A percentile compares a stretch with the other conserved stretches of the same genome.
Evolutionary conservation across 2,888 invertebrate species (phyloP).

Genomic region (Fabriciana adippe): DNA sequence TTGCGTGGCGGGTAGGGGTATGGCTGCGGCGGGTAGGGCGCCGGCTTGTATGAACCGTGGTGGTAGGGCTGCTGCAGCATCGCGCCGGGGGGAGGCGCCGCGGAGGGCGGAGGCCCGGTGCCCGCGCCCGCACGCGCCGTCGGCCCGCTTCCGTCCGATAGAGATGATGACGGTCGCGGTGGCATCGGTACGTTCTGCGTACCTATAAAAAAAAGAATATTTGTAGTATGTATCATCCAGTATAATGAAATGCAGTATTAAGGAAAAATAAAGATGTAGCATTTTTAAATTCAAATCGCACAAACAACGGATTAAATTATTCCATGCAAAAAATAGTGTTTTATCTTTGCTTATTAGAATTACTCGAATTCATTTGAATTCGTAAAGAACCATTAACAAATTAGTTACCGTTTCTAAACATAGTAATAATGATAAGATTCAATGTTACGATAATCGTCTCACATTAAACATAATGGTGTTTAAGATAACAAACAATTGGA

Average conservation of each 20-base stretch:
- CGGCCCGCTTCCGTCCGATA: slow-evolving; percentile 81
- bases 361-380: slow-evolving; percentile 8
- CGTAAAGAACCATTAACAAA: slow-evolving; percentile 30
- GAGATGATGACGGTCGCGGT: slow-evolving; percentile 94
- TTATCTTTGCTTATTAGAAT: not conserved
- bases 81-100: slow-evolving; percentile 67
- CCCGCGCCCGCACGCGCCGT: slow-evolving; percentile 59
- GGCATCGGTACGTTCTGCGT: slow-evolving; percentile 98
- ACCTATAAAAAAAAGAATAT: slow-evolving; percentile 75
- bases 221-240: not conserved
- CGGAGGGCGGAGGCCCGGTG: slow-evolving; percentile 57
- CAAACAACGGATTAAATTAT: slow-evolving; percentile 1
- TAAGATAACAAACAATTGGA: slow-evolving; percentile 38
- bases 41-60: slow-evolving; percentile 69
- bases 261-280: not conserved
- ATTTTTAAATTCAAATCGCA: not conserved
- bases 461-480: slow-evolving; percentile 36
- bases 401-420: slow-evolving; percentile 35
- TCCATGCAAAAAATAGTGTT: not conserved
- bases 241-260: not conserved
- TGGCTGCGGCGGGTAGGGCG: slow-evolving; percentile 76
- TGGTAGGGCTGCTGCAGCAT: slow-evolving; percentile 74
- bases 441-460: slow-evolving; percentile 36
- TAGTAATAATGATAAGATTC: slow-evolving; percentile 35
- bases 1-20: slow-evolving; percentile 75